Base-by-base conservation (phyloP, 2,888 invertebrate species). In the Nomada fucata region DNA sequence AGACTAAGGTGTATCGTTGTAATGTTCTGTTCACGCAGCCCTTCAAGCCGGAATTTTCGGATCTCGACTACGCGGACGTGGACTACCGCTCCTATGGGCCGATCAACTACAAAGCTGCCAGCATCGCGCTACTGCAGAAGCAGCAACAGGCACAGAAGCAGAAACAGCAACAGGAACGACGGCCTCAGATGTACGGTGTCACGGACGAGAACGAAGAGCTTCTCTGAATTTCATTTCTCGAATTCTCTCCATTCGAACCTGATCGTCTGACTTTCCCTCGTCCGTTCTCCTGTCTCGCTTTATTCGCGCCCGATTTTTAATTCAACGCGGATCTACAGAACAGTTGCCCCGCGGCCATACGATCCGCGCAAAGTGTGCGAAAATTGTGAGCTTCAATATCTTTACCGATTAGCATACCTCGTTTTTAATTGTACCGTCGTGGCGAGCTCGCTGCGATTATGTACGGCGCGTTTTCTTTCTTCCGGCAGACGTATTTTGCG, bases 51-150 rank as follows among this genome's bases (percentile, higher is more conserved):
- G 96, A 97, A 92, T 95, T 95, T 91, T 95, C 95, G 93, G 98
- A 98, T 94, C 95, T 98, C 94, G 97, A 97, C 92, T 98, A 98
- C 94, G 98, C 98, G 82, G 98, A 98, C 94, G 97, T 97, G 90
- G 98, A 98, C 94, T 96, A 97, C 94, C 96, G 97, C 92, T 97
- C 97, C 91, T 98, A 98, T 94, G 98, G 98, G 88, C 98, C 98
- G 65, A 98, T 98, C 93, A 97, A 98, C 94, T 98, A 98, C 94
- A 98, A 98, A 93, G 97, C 97, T 83, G 98, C 98, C 78, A 98
- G 97, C 53, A 96, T 97, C 90, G 93, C 93, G 70, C 89, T 93
- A 29, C 88, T 93, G 36, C 91, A 93, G 76, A 92, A 89, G 60
- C 91, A 90, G 57, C 91, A 90, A 71, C 89, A 91, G 50, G 88